Evolutionary conservation across 2,113 vertebrate genomes (phyloP), one percentile per base, ranked within the genome.

Genomic region (Notarius quadriscutis): DNA sequence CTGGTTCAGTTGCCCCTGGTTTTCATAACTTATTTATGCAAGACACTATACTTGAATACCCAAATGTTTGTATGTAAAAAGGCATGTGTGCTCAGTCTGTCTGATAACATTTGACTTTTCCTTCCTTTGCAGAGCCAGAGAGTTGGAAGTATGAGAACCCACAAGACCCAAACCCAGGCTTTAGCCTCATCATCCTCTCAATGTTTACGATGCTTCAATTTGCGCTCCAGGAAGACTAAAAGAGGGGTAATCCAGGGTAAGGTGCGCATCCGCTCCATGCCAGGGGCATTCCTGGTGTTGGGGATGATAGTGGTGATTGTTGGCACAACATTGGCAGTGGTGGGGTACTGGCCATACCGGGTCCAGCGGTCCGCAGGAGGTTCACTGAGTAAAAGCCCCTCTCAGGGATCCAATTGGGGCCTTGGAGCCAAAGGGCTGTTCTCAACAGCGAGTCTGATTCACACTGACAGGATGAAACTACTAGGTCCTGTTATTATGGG

Each of bases 401-500:
- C 94, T 0, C 71, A 89, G 7, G 27, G 75, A 0, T 94, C 92
- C 1, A 93, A 94, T 57, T 86, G 93, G 92, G 95, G 92, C 65
- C 91, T 94, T 71, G 96, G 95, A 55, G 91, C 93, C 18, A 95
- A 94, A 86, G 91, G 93, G 14, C 80, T 95, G 3, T 89, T 94
- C 0, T 92, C 94, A 0, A 60, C 92, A 0, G 93, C 91, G 5
- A 91, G 92, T 0, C 30, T 95, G 17, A 94, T 96, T 20, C 96
- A 97, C 84, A 95, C 94, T 0, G 97, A 99, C 90, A 95, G 97
- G 83, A 95, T 99, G 91, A 97, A 98, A 93, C 93, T 99, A 41
- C 94, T 99, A 0, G 98, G 98, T 0, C 98, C 98, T 0, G 97
- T 99, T 88, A 97, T 99, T 88, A 99, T 99, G 98, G 98, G 98